Evolutionary conservation across 2,797 vertebrate species (phyloP).

Genomic region (Pipistrellus kuhlii): DNA sequence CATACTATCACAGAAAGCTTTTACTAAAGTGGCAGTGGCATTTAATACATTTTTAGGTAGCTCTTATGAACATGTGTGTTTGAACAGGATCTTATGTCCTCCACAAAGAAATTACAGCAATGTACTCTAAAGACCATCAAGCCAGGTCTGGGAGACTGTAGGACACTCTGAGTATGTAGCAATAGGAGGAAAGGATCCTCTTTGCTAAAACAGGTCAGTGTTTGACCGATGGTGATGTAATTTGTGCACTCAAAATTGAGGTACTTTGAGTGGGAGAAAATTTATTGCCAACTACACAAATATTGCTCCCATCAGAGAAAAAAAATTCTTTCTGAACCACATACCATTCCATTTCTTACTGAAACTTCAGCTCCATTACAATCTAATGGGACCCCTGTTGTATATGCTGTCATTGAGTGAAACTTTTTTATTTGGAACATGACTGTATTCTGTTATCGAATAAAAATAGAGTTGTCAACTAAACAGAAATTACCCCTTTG

Average conservation of each 20-base stretch:
- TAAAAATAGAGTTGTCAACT: neutral
- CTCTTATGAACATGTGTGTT: neutral
- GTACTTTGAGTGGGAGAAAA: neutral
- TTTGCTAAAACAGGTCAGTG: neutral
- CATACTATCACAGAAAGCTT: neutral
- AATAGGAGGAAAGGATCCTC: neutral
- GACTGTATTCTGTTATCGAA: neutral
- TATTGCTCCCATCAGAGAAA: neutral
- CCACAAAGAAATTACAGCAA: neutral
- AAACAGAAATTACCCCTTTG: neutral
- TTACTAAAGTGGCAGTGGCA: neutral
- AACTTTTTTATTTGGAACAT: neutral
- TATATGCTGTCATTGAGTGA: neutral
- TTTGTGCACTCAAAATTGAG: neutral
- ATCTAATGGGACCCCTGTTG: neutral
- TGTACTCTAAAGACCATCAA: too few species aligned
- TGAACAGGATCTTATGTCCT: neutral
- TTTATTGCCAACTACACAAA: neutral
- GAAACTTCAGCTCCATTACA: neutral
- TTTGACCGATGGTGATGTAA: neutral
- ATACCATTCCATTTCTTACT: neutral
- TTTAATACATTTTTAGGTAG: neutral
- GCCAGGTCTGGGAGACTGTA: neutral
- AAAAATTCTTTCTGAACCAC: neutral
- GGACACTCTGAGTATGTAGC: neutral